Percentiles rank a stretch among this genome's conserved stretches.
phyloP scores from a whole-genome alignment of 2,888 invertebrate genomes.

The Homarus gammarus region DNA sequence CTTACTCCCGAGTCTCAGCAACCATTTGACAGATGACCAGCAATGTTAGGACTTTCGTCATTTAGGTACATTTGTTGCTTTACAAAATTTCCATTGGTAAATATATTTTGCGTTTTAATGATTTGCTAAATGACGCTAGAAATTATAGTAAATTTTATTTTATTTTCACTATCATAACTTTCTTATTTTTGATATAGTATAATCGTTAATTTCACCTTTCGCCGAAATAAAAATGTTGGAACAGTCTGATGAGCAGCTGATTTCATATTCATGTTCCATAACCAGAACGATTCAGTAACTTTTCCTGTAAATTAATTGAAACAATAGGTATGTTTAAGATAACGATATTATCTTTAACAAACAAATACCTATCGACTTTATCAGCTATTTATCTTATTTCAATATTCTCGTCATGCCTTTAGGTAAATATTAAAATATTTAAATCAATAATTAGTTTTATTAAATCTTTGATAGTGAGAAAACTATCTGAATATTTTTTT shows the following conservation, averaged over 20 bases:
- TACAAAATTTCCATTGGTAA: neutral
- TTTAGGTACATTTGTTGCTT: neutral
- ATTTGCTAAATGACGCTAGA: neutral
- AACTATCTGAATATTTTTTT: no score
- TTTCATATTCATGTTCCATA: neutral
- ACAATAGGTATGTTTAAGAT: no score
- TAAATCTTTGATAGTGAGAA: no score
- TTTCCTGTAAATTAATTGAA: no score
- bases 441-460: no score
- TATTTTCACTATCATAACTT: neutral
- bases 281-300: no score
- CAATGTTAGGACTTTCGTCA: neutral
- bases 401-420: no score
- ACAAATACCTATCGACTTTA: no score
- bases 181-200: neutral
- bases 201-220: neutral
- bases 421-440: no score
- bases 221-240: neutral
- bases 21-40: constrained; percentile 14
- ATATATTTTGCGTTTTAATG: neutral
- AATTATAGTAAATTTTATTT: neutral
- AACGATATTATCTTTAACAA: no score
- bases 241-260: constrained; percentile 8
- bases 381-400: no score
- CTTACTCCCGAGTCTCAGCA: constrained; percentile 4